Evolutionary conservation across 2,888 invertebrate genomes (phyloP).

Genomic region (Unio pictorum): DNA sequence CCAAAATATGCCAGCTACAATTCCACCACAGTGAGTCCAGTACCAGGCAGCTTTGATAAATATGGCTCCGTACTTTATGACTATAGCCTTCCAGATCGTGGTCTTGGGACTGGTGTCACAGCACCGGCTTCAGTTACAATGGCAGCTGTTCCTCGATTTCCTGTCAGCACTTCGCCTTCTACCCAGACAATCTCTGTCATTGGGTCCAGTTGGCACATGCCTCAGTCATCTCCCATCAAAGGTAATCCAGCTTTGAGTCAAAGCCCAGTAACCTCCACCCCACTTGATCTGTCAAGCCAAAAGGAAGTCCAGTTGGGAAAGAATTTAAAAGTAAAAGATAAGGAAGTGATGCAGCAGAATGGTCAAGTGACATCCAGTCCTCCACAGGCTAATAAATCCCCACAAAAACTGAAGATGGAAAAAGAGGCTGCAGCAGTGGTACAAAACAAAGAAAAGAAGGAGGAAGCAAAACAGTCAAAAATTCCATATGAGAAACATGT

Average conservation of each 20-base stretch:
- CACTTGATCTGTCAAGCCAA: conserved; percentile 50
- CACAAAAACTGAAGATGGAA: conserved; percentile 2
- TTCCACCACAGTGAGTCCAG: conserved; percentile 1
- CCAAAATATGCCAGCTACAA: conserved; percentile 3
- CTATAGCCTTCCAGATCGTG: conserved; percentile 62
- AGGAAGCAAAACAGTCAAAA: conserved; percentile 14
- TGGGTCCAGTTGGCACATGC: conserved; percentile 14
- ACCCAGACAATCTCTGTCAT: conserved; percentile 23
- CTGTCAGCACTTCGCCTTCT: conserved; percentile 7
- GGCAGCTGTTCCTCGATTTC: conserved; percentile 28
- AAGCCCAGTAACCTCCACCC: conserved; percentile 40
- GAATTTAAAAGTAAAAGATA: conserved; percentile 5
- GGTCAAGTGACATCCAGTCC: not conserved
- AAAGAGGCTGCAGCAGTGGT: not conserved
- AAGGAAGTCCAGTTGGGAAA: conserved; percentile 34
- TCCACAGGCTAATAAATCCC: conserved; percentile 4
- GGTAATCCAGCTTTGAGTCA: conserved; percentile 36
- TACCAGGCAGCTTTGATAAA: conserved; percentile 32
- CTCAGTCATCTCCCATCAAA: conserved; percentile 11
- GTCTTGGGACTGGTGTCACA: conserved; percentile 37
- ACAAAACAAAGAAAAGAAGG: conserved; percentile 5
- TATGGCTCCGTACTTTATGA: conserved; percentile 50
- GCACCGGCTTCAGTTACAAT: conserved; percentile 31
- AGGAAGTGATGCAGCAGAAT: conserved; percentile 8
- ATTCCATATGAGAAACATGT: conserved; percentile 55